Base-by-base conservation (phyloP, 1,140 invertebrate species). In the Temnothorax longispinosus region DNA sequence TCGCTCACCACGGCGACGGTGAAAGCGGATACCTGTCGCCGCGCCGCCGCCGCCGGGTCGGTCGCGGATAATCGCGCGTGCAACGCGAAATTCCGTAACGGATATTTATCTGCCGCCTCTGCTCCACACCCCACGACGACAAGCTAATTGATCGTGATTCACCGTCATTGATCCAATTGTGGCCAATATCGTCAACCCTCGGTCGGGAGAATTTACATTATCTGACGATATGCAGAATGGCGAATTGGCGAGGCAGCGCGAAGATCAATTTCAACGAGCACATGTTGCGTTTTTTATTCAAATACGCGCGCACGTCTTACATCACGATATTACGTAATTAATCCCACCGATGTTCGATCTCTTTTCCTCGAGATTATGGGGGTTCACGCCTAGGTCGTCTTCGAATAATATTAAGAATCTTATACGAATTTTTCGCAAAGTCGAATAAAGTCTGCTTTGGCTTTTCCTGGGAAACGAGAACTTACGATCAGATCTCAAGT, bases 121-220 rank as follows among this genome's bases (percentile, higher is more conserved):
- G 21, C 11, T 27, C 27, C 54, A 60, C 27, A 27, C 52, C 44
- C 76, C 38, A 56, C 21, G 44, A 13, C 52, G 65, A 47, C 18
- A 13, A 8, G 52, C 54, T 91, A 89, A 90, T 92, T 90, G 86
- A 90, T 85, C 81, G 69, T 85, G 82, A 88, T 90, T 92, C 75
- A 65, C 27, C 56, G 72, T 92, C 81, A 92, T 93, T 92, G 90
- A 93, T 87, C 71, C 93, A 94, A 93, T 94, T 94, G 93, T 88
- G 85, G 77, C 58, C 92, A 94, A 94, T 94, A 86, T 91, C 44
- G 41, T 18, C 27, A 65, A 27, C 54, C 58, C 58, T 67, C 15
- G n/a, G n/a, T 21, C 41, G 67, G 67, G 67, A 60, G 58, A 81
- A 81, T 90, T 77, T 47, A 38, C 72, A 88, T 89, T 85, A 87